Base-by-base conservation (phyloP, 1,140 invertebrate species). In the Anoplolepis gracilipes region DNA sequence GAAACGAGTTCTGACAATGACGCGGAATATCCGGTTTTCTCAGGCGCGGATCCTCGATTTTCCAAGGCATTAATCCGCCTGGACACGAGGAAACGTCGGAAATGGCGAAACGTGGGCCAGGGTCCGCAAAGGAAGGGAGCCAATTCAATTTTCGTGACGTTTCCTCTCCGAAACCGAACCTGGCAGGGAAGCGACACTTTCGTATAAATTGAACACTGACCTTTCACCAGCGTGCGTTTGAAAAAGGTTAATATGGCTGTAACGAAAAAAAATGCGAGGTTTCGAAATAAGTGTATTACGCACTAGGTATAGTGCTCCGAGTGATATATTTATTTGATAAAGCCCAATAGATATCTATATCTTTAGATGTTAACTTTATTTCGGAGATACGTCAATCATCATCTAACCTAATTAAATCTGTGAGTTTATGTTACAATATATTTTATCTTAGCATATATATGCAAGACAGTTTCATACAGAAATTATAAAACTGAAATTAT, bases 91-190 rank as follows among this genome's bases (percentile, higher is more conserved):
- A 79, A 77, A 87, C 62, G 46, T 89, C 85, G 88, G 88, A 90
- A 90, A 87, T 89, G 69, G 67, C 73, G 78, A 84, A 87, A 90
- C 79, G 73, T 70, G 79, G 61, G 61, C 62, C 61, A 59, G 19
- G 46, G 36, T 16, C 57, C 10, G n/a, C n/a, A 36, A 75, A 11
- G 49, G 67, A 16, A n/a, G 19, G 19, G 22, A 53, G 85, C 59
- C 88, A 77, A 90, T 90, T 90, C 88, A 89, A 90, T 90, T 90
- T 90, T 90, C 88, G 78, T 76, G 55, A 87, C 85, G 88, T 86
- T 89, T 84, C 87, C 87, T 64, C 57, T 70, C 25, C 61, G 72
- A 76, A 88, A 75, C 70, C 73, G 46, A 89, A 76, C 61, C 86
- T 86, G 49, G 67, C 65, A 59, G 72, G 25, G 13, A 19, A 64